Conservation (phyloP, 2,888 invertebrate genomes). For the Bombylius discolor region DNA sequence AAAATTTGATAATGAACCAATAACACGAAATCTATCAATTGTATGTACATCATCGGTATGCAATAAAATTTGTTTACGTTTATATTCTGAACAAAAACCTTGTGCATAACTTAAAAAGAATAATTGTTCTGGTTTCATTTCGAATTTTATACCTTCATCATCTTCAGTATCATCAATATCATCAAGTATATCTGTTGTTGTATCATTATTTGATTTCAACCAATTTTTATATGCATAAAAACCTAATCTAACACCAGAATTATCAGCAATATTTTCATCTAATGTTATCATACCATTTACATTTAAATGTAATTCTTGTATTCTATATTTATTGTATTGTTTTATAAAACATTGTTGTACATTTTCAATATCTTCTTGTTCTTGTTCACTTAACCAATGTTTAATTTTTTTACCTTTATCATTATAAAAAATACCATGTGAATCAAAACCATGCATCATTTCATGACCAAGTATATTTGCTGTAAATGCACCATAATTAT, state of each 20-base stretch:
- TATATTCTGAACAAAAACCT: neutral
- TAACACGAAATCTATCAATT: neutral
- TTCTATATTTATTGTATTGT: neutral
- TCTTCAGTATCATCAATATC: neutral
- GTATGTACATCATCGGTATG: neutral
- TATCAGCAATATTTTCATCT: slow-evolving; percentile 13
- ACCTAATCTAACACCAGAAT: slow-evolving; percentile 4
- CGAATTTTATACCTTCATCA: neutral
- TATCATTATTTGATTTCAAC: neutral
- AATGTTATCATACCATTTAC: slow-evolving; percentile 2
- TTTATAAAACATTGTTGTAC: neutral
- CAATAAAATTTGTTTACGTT: neutral
- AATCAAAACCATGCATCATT: slow-evolving; percentile 74
- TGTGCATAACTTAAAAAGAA: neutral
- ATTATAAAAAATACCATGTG: slow-evolving; percentile 70
- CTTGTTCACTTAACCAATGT: neutral
- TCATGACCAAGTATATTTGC: slow-evolving; percentile 78
- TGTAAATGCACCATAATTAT: slow-evolving; percentile 71
- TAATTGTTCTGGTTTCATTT: neutral
- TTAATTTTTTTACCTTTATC: slow-evolving; percentile 37
- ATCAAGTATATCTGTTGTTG: neutral
- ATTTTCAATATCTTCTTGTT: neutral
- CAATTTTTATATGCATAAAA: slow-evolving; percentile 6
- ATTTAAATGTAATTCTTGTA: neutral
- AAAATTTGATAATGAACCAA: slow-evolving; percentile 3